Base-by-base conservation (phyloP, 1,140 invertebrate species). In the Rhynchophorus ferrugineus region DNA sequence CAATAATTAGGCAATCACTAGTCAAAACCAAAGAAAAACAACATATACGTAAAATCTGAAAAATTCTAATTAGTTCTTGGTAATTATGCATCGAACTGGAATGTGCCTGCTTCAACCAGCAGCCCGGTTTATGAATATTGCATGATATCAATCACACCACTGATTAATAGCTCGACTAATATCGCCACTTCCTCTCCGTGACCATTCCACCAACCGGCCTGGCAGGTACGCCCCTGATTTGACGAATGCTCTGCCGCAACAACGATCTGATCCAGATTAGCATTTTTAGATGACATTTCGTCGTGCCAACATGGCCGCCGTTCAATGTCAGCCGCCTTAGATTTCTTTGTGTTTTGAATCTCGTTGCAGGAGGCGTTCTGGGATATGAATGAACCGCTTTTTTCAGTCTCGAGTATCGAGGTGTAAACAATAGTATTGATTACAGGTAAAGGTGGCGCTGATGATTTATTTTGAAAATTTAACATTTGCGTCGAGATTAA, bases 201-300 rank as follows among this genome's bases (percentile, higher is more conserved):
- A 29, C n/a, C n/a, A n/a, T n/a, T n/a, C n/a, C n/a, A n/a, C n/a
- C n/a, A n/a, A n/a, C n/a, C n/a, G n/a, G n/a, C n/a, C n/a, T n/a
- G n/a, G n/a, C n/a, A n/a, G n/a, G 19, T 45, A 21, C 51, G 44
- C 51, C 51, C 13, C 36, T 54, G 51, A 9, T 5, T 8, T 18
- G 6, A 24, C 13, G 21, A 20, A 29, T 29, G 11, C 33, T 45
- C 34, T 42, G 17, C 29, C 39, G 44, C 16, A 52, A 19, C n/a
- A 29, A 39, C 24, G 36, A 47, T 22, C 38, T 44, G 53, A 55
- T 55, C 53, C 39, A 55, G 45, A 55, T 55, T 55, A 44, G 46
- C 53, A 55, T 55, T 55, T 55, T 55, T 55, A 44, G 53, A 55
- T 55, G 53, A 55, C 53, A 55, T 55, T 55, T 38, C 29, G 34